Conservation (phyloP, 2,113 vertebrate species). For the Gobio gobio region DNA sequence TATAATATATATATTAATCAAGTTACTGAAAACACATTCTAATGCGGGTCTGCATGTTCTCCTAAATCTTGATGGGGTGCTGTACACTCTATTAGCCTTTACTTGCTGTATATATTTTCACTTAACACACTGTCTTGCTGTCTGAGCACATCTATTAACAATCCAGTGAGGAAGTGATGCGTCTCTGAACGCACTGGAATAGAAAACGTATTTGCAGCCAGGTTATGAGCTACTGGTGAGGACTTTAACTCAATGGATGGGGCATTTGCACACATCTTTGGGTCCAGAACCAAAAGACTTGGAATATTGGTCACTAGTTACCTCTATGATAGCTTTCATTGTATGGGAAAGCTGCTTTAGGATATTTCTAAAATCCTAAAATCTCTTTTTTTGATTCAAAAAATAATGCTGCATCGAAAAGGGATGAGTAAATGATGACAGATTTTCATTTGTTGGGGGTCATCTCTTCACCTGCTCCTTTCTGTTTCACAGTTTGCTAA, state of each 20-base stretch:
- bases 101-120: conserved; percentile 31
- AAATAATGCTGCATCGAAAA: neutral
- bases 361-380: neutral
- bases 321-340: neutral
- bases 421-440: no score
- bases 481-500: neutral
- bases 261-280: neutral
- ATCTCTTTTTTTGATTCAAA: neutral
- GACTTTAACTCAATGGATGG: neutral
- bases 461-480: neutral
- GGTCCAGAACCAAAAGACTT: neutral
- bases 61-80: conserved; percentile 6
- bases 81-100: conserved; percentile 28
- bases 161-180: conserved; percentile 27
- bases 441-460: neutral
- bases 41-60: conserved; percentile 4
- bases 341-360: neutral
- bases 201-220: neutral
- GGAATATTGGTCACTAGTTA: neutral
- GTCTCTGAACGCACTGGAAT: neutral
- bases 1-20: neutral
- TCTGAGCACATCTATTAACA: conserved; percentile 7
- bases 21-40: neutral
- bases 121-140: conserved; percentile 33
- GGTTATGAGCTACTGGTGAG: conserved; percentile 3